A percentile compares a stretch with the other conserved stretches of the same genome.
Conservation (phyloP, 2,797 vertebrate genomes). For the Kryptolebias ocellatus region DNA sequence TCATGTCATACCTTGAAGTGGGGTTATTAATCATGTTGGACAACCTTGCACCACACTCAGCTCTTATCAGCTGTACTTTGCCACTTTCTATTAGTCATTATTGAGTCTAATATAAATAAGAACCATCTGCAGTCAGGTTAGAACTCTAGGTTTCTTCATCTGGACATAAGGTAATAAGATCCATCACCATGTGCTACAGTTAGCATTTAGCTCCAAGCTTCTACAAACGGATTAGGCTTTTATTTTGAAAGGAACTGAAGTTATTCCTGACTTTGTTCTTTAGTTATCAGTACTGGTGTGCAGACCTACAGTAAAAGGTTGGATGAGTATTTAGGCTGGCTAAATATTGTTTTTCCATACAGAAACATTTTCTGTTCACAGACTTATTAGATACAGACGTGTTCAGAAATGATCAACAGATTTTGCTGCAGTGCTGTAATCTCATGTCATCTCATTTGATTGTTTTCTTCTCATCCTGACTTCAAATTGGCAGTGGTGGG, state of each 20-base stretch:
- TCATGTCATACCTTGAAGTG: slow-evolving; percentile 7
- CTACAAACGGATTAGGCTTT: not conserved
- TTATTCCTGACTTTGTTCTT: not conserved
- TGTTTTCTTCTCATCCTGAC: slow-evolving; percentile 11
- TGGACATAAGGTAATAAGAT: slow-evolving; percentile 62
- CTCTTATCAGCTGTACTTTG: slow-evolving; percentile 82
- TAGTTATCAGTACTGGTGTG: not conserved
- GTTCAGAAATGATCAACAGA: too few species aligned
- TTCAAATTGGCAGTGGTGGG: not conserved
- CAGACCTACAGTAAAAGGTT: too few species aligned
- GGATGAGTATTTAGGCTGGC: too few species aligned
- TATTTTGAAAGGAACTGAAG: not conserved
- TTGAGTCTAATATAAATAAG: slow-evolving; percentile 73
- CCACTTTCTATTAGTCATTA: slow-evolving; percentile 69
- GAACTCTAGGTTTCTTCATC: slow-evolving; percentile 24
- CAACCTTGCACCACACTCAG: slow-evolving; percentile 18
- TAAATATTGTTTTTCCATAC: too few species aligned
- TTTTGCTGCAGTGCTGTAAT: not conserved
- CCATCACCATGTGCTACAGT: not conserved
- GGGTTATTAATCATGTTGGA: slow-evolving; percentile 18
- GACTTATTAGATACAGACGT: too few species aligned
- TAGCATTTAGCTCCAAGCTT: not conserved
- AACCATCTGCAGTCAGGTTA: not conserved
- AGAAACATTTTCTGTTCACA: too few species aligned
- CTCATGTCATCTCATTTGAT: not conserved